Base-by-base conservation (phyloP, 2,113 vertebrate species). In the Protomyctophum bolini region DNA sequence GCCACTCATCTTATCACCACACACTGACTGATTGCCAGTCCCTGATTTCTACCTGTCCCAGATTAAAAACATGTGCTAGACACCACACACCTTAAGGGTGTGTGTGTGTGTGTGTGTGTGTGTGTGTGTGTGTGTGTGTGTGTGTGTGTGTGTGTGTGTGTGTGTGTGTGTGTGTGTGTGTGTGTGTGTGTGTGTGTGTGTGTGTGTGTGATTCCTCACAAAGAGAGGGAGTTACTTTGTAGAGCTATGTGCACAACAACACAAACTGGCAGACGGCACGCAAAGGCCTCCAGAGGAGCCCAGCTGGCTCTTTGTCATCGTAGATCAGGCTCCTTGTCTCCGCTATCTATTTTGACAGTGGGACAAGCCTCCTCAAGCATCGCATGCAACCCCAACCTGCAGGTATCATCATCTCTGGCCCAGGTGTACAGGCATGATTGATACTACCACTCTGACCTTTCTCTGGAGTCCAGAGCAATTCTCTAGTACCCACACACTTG, bases 361-460 rank as follows among this genome's bases (percentile, higher is more conserved):
- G 51, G 80, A 83, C 72, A 80, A 81, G 81, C 58, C 79, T 54
- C 58, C 72, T 80, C 54, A 77, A 75, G 85, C 79, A n/a, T 51
- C 6, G 57, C 58, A 60, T 61, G 58, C 12, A 9, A 70, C 33
- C 67, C 57, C 21, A 8, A 8, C 48, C 58, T 89, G 72, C 81
- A 84, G 77, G 83, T 84, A 85, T 82, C 76, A 45, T 83, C 77
- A 85, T n/a, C 70, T 48, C 15, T 7, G 6, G 75, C 0, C 72
- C 81, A 87, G 90, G 90, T 89, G 81, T 83, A 81, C 65, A 66
- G 66, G 14, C 65, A 29, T 84, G 83, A 89, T 88, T 81, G 77
- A 90, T 84, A 80, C 66, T 33, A 62, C 57, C 68, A 52, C 57
- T 69, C n/a, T 82, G 83, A 75, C 72, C 85, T 80, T 64, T 52